phyloP scores from a whole-genome alignment of 2,888 invertebrate species.

The Hirtodrosophila histrioides region DNA sequence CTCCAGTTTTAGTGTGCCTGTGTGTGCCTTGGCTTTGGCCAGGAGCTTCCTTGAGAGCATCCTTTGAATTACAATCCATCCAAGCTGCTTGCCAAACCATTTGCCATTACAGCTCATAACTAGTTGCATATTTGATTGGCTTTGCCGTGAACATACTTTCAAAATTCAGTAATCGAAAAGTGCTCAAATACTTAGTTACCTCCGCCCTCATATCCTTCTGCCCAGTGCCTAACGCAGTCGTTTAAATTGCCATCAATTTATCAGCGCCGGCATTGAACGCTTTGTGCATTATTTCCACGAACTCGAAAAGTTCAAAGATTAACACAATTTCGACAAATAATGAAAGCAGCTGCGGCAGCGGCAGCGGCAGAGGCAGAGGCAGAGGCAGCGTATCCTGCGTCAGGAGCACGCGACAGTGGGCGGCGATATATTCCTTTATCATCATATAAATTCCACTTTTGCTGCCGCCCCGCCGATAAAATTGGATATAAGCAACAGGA shows the following conservation, averaged over 20 bases:
- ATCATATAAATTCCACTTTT: constrained; percentile 72
- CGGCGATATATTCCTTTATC: constrained; percentile 68
- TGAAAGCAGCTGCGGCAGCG: constrained; percentile 40
- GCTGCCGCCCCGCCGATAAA: constrained; percentile 56
- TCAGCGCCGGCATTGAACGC: constrained; percentile 31
- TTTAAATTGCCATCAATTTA: constrained; percentile 62
- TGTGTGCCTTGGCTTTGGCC: constrained; percentile 11
- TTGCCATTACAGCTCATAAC: constrained; percentile 29
- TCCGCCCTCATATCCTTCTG: neutral
- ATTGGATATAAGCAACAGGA: constrained; percentile 36
- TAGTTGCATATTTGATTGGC: constrained; percentile 21
- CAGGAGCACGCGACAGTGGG: constrained; percentile 18
- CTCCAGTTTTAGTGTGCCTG: constrained; percentile 52
- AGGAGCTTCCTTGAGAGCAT: constrained; percentile 2
- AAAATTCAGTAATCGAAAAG: constrained; percentile 55
- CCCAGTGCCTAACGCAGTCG: constrained; percentile 5
- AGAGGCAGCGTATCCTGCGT: constrained; percentile 19
- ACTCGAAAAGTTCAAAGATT: constrained; percentile 62
- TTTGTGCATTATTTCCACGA: constrained; percentile 45
- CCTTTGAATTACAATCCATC: constrained; percentile 5
- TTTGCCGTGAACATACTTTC: constrained; percentile 19
- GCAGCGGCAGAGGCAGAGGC: no score
- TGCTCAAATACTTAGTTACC: neutral
- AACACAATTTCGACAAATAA: constrained; percentile 78
- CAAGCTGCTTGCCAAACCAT: constrained; percentile 16